A percentile compares a stretch with the other conserved stretches of the same genome.
Conservation (phyloP, 2,888 invertebrate genomes). For the Orchesella flavescens region DNA sequence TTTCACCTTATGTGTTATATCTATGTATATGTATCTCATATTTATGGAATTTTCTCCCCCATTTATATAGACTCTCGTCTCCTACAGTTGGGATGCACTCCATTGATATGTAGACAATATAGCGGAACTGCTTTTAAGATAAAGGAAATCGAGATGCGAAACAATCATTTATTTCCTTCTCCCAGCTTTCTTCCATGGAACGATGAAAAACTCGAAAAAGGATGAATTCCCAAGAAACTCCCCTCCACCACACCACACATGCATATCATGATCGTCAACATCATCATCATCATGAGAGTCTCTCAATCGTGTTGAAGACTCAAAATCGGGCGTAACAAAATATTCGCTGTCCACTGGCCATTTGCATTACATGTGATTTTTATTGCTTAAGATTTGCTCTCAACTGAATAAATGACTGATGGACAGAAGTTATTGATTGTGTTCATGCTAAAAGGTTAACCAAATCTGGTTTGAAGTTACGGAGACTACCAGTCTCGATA, state of each 20-base stretch:
- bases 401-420: no score
- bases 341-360: background rate
- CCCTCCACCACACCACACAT: no score
- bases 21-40: no score
- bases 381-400: background rate
- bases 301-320: background rate
- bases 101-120: background rate
- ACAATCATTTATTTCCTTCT: slow-evolving; percentile 25
- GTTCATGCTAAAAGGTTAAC: no score
- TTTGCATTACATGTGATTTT: background rate
- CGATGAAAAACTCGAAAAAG: background rate
- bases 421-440: no score
- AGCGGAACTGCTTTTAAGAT: slow-evolving; percentile 10
- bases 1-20: background rate
- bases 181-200: background rate
- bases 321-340: background rate
- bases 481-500: no score
- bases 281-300: no score
- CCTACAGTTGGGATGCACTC: background rate
- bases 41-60: no score
- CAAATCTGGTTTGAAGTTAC: no score
- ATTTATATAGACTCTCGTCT: background rate
- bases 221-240: background rate
- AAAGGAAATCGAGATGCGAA: slow-evolving; percentile 15
- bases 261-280: background rate